Percentiles rank a stretch among this genome's conserved stretches.
Conservation (phyloP, 2,797 vertebrate genomes). For the Platalea minor region DNA sequence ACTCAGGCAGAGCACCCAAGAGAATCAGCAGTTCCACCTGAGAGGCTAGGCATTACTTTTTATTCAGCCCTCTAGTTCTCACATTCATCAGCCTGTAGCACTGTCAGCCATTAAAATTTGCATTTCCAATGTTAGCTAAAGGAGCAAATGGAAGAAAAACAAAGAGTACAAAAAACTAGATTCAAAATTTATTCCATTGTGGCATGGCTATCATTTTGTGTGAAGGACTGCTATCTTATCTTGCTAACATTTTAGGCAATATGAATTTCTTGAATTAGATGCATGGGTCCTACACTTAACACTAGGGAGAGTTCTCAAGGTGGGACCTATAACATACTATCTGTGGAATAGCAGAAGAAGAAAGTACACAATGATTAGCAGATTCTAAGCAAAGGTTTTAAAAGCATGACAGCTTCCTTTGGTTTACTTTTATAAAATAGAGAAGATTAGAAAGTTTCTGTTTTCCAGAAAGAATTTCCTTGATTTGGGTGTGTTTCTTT, state of each 20-base stretch:
- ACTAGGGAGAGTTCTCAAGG: background rate
- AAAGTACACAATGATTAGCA: background rate
- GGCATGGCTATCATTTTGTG: background rate
- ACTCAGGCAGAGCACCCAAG: background rate
- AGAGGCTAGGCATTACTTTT: background rate
- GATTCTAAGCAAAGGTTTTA: background rate
- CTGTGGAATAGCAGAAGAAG: background rate
- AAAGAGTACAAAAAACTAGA: background rate
- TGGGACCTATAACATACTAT: background rate
- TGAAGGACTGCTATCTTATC: background rate
- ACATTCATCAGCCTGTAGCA: background rate
- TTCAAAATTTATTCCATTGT: background rate
- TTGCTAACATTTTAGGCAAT: background rate
- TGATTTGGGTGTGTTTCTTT: background rate
- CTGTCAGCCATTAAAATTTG: background rate
- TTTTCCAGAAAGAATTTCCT: background rate
- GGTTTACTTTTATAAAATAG: background rate
- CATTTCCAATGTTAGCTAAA: background rate
- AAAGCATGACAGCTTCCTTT: background rate
- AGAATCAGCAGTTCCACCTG: slow-evolving; percentile 26
- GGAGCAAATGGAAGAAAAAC: background rate
- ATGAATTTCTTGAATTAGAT: background rate
- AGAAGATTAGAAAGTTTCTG: background rate
- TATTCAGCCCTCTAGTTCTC: background rate
- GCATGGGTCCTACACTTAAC: background rate